Percentiles rank a stretch among this genome's conserved stretches.
phyloP scores from a whole-genome alignment of 2,113 vertebrate genomes.

The Ancistrus triradiatus region DNA sequence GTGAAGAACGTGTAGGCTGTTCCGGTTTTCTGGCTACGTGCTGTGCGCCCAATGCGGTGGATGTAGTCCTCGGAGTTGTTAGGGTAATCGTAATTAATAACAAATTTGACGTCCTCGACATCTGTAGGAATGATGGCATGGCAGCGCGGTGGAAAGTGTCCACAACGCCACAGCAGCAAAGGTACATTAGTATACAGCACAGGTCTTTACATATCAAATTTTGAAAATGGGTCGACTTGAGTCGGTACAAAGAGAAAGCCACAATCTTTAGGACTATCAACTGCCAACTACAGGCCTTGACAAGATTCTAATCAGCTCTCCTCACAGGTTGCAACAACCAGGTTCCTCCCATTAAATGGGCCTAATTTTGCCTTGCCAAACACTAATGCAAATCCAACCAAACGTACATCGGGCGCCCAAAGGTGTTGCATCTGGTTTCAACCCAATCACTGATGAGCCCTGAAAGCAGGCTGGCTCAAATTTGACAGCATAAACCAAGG shows the following conservation, averaged over 20 bases:
- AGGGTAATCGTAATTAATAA: conserved; percentile 99
- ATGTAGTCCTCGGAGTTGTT: conserved; percentile 99
- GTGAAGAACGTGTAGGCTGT: conserved; percentile 99
- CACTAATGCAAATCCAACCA: conserved; percentile 76
- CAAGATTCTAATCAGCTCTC: no score
- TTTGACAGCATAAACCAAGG: conserved; percentile 67
- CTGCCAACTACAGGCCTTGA: no score
- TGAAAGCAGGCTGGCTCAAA: conserved; percentile 34
- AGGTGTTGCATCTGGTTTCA: conserved; percentile 85
- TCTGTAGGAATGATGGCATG: conserved; percentile 78
- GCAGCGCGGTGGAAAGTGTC: conserved; percentile 59
- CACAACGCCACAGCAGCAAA: conserved; percentile 32
- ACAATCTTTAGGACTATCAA: no score
- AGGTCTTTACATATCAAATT: conserved; percentile 12
- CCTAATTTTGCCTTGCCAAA: conserved; percentile 83
- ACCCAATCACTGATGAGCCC: conserved; percentile 52
- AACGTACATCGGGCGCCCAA: conserved; percentile 69
- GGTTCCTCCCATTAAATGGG: conserved; percentile 81
- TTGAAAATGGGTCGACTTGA: no score
- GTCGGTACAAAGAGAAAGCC: no score
- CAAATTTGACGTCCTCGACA: conserved; percentile 99
- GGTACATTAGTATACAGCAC: conserved; percentile 29
- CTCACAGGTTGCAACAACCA: no score
- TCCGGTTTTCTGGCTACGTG: conserved; percentile 99
- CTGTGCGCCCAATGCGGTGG: conserved; percentile 98